Base-by-base conservation (phyloP, 2,113 vertebrate genomes). In the Grammomys surdaster region DNA sequence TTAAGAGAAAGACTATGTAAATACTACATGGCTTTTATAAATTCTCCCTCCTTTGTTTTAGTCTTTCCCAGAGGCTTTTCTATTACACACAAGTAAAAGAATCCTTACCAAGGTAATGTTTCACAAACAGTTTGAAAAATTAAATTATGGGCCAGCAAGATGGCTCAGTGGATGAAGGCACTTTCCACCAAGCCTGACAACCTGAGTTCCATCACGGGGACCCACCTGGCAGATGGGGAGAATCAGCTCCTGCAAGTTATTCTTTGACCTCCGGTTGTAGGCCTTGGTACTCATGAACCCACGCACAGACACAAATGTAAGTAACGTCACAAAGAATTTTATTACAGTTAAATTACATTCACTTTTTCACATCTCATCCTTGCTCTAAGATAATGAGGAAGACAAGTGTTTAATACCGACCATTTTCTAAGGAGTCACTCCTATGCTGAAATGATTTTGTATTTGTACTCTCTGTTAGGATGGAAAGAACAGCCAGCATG, bases 121-220 rank as follows among this genome's bases (percentile, higher is more conserved):
- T 63, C 85, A 89, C 16, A 84, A 67, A 31, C 58, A 58, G 1
- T 77, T 95, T 91, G 88, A 93, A 96, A 87, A 82, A 26, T 72
- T 54, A 67, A 69, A 48, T 36, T 67, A 48, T 7, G 43, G 16
- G 4, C 13, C 17, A 48, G 5, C 9, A 20, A 67, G 5, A 48
- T 69, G 58, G 26, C 14, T 19, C 26, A 46, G 58, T 65, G 40
- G 26, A 31, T 28, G 19, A 46, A 65, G 40, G 28, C 43, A 48
- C 17, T 36, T 86, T 13, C 40, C 16, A 20, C 43, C 9, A 48
- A 86, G 60, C 28, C 84, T 67, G 84, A 36, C 17, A 22, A 69
- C 63, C 31, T 65, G 82, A 22, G 4, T 67, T 48, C 60, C 9
- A 20, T 46, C 36, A 2, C 43, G 22, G 60, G 43, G 28, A 46